Percentiles rank a stretch among this genome's conserved stretches.
Conservation (phyloP, 1,140 invertebrate genomes). For the Meloidogyne hapla region DNA sequence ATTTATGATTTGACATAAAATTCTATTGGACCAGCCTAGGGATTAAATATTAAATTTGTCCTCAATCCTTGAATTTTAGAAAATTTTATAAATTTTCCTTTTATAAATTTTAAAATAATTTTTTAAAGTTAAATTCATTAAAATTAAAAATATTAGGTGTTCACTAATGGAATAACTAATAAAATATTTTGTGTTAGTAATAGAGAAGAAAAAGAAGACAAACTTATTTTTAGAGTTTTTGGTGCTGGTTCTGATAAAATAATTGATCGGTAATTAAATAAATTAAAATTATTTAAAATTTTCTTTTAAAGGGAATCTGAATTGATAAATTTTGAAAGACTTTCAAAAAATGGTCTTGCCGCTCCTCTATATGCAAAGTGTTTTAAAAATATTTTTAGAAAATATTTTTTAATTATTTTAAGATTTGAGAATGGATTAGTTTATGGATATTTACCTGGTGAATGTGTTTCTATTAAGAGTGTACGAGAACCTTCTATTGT, state of each 20-base stretch:
- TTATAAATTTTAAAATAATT: not conserved
- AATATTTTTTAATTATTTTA: not conserved
- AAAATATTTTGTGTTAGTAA: conserved; percentile 77
- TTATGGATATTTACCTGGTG: conserved; percentile 85
- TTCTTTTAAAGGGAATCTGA: conserved; percentile 54
- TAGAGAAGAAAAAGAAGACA: conserved; percentile 69
- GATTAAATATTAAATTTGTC: not conserved
- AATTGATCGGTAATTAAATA: conserved; percentile 76
- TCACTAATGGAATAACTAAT: conserved; percentile 93
- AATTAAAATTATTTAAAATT: conserved; percentile 10
- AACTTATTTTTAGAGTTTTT: conserved; percentile 84
- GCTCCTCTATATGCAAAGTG: conserved; percentile 79
- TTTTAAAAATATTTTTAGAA: not conserved
- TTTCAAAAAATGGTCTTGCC: conserved; percentile 76
- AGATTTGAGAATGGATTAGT: conserved; percentile 86
- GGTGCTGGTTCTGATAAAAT: conserved; percentile 87
- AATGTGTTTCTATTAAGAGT: conserved; percentile 73
- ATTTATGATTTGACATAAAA: too few species aligned
- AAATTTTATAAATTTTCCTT: not conserved
- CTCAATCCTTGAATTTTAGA: not conserved
- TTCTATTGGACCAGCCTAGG: too few species aligned
- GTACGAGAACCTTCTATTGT: conserved; percentile 73
- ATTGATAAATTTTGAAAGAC: conserved; percentile 68
- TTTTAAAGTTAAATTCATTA: not conserved
- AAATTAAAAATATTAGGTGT: conserved; percentile 70